Evolutionary conservation across 1,140 invertebrate species (phyloP).

Genomic region (Scylla paramamosain): DNA sequence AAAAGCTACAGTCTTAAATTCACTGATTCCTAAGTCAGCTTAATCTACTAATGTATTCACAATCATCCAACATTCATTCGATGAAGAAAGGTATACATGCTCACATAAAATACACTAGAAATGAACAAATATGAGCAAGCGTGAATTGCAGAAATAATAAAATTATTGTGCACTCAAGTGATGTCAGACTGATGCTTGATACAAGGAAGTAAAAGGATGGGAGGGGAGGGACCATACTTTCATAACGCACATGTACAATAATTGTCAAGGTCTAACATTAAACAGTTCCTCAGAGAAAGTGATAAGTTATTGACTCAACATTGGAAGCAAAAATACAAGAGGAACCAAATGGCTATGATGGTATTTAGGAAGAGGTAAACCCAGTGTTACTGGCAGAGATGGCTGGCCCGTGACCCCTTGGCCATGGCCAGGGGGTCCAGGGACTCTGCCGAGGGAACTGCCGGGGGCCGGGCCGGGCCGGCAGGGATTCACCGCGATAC

Average conservation of each 20-base stretch:
- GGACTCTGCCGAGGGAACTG: slow-evolving; percentile 71
- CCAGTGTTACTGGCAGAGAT: slow-evolving; percentile 76
- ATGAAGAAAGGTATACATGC: slow-evolving; percentile 71
- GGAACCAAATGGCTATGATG: slow-evolving; percentile 75
- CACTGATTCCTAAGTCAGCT: slow-evolving; percentile 74
- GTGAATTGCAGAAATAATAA: slow-evolving; percentile 66
- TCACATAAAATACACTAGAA: slow-evolving; percentile 74
- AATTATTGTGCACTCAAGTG: slow-evolving; percentile 73
- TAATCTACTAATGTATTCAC: slow-evolving; percentile 70
- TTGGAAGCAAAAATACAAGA: slow-evolving; percentile 73
- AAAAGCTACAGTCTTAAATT: slow-evolving; percentile 73
- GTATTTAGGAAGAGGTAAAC: slow-evolving; percentile 74
- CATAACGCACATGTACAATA: slow-evolving; percentile 75
- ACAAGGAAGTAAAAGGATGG: slow-evolving; percentile 67
- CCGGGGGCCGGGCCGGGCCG: slow-evolving; percentile 73
- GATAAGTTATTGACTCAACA: slow-evolving; percentile 73
- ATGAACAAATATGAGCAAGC: slow-evolving; percentile 73
- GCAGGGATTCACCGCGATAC: slow-evolving; percentile 83
- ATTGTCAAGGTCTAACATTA: slow-evolving; percentile 68
- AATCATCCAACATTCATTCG: slow-evolving; percentile 70
- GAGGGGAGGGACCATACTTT: slow-evolving; percentile 69
- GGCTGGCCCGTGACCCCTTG: slow-evolving; percentile 69
- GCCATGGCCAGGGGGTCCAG: slow-evolving; percentile 69
- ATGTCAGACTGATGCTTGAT: slow-evolving; percentile 67
- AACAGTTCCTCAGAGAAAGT: slow-evolving; percentile 74